These are phyloP conservation scores for Hemibagrus wyckioides DNA, from an alignment of 2,113 vertebrate genomes.

Conservation along the genomic window DNA sequence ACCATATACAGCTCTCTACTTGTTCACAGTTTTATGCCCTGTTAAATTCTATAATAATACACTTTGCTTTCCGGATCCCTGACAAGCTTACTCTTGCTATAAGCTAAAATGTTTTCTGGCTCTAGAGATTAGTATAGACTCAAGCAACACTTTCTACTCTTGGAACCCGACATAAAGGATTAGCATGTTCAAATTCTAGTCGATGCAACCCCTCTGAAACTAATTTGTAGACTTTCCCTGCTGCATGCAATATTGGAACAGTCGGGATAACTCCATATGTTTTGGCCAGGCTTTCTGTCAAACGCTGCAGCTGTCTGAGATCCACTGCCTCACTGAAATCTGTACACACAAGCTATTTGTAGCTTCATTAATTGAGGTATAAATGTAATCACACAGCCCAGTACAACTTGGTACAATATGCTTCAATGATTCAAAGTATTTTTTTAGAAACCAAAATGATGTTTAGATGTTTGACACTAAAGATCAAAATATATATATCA, in stretches of 20 bases:
- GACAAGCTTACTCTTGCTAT: neutral
- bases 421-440: neutral
- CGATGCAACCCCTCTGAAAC: constrained; percentile 8
- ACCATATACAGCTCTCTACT: neutral
- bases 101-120: neutral
- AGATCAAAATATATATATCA: neutral
- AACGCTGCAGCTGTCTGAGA: neutral
- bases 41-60: neutral
- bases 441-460: neutral
- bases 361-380: neutral
- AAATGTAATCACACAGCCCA: neutral
- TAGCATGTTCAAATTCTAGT: neutral
- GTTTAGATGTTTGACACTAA: neutral
- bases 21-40: neutral
- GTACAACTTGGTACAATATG: neutral
- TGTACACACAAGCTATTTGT: constrained; percentile 17
- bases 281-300: constrained; percentile 25
- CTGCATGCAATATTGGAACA: neutral
- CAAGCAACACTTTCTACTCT: neutral
- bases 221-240: constrained; percentile 25
- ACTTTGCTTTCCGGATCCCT: neutral
- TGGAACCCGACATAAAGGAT: neutral
- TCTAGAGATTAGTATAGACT: neutral
- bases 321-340: neutral
- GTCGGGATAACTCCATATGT: constrained; percentile 21